Percentiles rank a stretch among this genome's conserved stretches.
These are phyloP conservation scores for Mirounga angustirostris DNA, from an alignment of 2,113 vertebrate genomes.

Conservation along the genomic window DNA sequence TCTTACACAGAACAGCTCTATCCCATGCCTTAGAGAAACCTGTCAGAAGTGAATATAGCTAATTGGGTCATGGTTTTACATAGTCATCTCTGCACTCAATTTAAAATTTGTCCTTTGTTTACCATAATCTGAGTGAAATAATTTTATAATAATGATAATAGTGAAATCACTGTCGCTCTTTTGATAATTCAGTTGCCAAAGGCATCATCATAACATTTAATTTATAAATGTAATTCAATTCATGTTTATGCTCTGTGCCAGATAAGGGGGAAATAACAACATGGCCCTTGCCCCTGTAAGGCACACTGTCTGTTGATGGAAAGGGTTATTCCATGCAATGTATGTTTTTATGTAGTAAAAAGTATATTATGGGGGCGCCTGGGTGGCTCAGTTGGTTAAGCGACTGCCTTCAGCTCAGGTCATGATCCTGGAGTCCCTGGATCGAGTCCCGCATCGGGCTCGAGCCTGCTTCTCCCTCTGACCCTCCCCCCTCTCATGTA, in stretches of 20 bases:
- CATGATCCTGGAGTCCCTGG: no score
- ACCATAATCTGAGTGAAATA: not conserved
- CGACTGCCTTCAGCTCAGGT: no score
- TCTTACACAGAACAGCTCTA: not conserved
- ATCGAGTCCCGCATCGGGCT: no score
- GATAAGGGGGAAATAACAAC: not conserved
- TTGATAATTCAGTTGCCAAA: not conserved
- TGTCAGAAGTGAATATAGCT: slow-evolving; percentile 17
- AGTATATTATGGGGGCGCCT: not conserved
- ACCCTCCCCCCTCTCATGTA: no score
- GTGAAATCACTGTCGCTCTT: not conserved
- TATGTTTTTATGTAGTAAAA: not conserved
- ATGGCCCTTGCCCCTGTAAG: not conserved
- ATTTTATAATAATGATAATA: not conserved
- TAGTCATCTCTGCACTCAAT: not conserved
- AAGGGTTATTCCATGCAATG: not conserved
- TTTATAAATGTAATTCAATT: not conserved
- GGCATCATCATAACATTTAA: not conserved
- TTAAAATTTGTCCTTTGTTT: not conserved
- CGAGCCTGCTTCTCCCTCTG: no score
- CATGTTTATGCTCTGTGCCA: not conserved
- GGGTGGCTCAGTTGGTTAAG: no score
- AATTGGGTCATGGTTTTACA: not conserved
- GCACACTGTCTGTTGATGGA: not conserved
- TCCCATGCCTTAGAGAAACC: not conserved